Evolutionary conservation across 2,797 vertebrate species (phyloP), one percentile per base, ranked within the genome.

Genomic region (Eidolon dupreanum): DNA sequence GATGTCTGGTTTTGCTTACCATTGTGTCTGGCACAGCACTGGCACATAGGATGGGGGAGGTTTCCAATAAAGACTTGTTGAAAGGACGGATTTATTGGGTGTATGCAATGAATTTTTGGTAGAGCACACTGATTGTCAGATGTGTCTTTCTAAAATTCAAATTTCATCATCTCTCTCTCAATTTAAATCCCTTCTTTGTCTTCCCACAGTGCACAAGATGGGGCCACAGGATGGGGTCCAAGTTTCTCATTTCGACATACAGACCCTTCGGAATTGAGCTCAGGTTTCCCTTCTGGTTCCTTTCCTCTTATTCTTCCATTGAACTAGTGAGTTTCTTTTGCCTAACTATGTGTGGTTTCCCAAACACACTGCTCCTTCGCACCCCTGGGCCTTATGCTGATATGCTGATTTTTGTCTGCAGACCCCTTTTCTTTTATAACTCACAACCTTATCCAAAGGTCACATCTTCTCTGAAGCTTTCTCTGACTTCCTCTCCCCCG

Each of bases 1-100:
- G 55, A 95, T 95, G 92, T 95, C 96, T 96, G 75, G 59, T 78
- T 97, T 92, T 94, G 77, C 71, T 85, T 93, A 49, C 71, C 89
- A 31, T 77, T 93, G 87, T 79, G 53, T 88, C 90, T 93, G 84
- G 79, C 83, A 89, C 7, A 84, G 75, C 84, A 84, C 55, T 93
- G 73, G 88, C 82, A 92, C n/a, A 74, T 8, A 33, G 49, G 31
- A 33, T 61, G 46, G 38, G 36, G n/a, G 22, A 43, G 71, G 74
- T 71, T 88, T 87, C 53, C 43, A 46, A 85, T 38, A 85, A 88
- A 85, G 26, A 84, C 8, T 77, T 65, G 19, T 77, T 87, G 38
- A 89, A 95, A 94, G 65, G 68, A 88, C 73, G 7, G 26, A 75
- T 55, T 78, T 82, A 61, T 13, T 53, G 51, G 73, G 59, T 92